Percentiles rank a stretch among this genome's conserved stretches.
phyloP scores from a whole-genome alignment of 2,797 vertebrate species.

The Dicrostonyx torquatus region DNA sequence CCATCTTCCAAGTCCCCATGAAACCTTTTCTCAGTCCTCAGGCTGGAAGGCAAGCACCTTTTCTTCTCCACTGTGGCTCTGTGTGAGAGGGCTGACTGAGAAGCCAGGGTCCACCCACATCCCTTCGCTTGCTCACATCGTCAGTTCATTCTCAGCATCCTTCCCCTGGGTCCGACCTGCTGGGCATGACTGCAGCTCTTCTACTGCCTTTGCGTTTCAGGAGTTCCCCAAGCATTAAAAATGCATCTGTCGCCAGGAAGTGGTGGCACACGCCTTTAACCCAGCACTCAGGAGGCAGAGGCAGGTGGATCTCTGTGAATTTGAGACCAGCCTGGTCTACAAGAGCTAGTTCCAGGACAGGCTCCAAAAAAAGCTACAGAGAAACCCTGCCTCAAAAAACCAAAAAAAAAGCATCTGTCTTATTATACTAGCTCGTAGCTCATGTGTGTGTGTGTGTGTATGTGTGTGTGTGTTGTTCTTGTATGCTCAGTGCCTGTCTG shows the following conservation, averaged over 20 bases:
- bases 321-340: too few species aligned
- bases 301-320: too few species aligned
- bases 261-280: too few species aligned
- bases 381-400: too few species aligned
- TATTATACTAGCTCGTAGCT: constrained; percentile 49
- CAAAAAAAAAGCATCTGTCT: constrained; percentile 67
- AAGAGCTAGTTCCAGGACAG: too few species aligned
- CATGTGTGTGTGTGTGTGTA: neutral
- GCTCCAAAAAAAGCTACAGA: too few species aligned
- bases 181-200: constrained; percentile 55
- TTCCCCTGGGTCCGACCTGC: neutral
- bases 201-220: constrained; percentile 47
- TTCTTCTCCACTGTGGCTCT: neutral
- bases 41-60: neutral
- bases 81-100: neutral
- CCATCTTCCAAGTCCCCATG: neutral
- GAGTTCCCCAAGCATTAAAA: constrained; percentile 67
- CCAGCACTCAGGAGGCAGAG: too few species aligned
- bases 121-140: neutral
- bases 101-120: neutral
- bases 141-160: neutral
- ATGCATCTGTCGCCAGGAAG: constrained; percentile 65
- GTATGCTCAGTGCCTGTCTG: neutral
- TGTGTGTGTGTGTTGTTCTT: neutral
- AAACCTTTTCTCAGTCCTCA: neutral